Evolutionary conservation across 1,140 invertebrate species (phyloP).

Genomic region (Parapsyche elsis): DNA sequence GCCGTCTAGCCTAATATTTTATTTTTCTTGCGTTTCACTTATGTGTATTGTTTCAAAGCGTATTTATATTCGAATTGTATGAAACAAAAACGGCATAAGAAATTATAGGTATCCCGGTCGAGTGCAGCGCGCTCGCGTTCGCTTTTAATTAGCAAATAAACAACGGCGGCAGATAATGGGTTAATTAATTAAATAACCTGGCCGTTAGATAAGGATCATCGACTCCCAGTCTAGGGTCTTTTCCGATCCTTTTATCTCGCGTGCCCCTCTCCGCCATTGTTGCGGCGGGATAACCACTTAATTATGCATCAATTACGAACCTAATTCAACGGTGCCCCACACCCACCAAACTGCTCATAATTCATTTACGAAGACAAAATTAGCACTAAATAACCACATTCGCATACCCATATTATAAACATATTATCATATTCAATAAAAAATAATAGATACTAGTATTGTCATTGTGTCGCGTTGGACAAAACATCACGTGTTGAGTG

Average conservation of each 20-base stretch:
- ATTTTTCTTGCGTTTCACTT: no score
- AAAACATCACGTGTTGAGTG: neutral
- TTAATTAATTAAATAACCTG: constrained; percentile 34
- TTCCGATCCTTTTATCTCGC: constrained; percentile 23
- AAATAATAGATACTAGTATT: no score
- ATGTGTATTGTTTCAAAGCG: no score
- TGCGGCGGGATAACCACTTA: constrained; percentile 22
- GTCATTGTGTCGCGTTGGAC: no score
- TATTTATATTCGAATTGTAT: no score
- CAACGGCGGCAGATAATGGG: constrained; percentile 20
- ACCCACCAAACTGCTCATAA: constrained; percentile 4
- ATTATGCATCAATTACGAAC: constrained; percentile 29
- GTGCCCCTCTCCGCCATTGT: neutral
- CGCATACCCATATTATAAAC: no score
- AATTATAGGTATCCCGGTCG: neutral
- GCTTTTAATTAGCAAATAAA: constrained; percentile 30
- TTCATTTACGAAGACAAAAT: constrained; percentile 2
- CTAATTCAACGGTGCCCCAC: constrained; percentile 9
- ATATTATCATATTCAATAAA: no score
- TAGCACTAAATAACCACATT: neutral
- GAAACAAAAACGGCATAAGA: neutral
- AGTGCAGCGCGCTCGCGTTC: neutral
- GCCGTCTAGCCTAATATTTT: no score
- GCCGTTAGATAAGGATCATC: constrained; percentile 31
- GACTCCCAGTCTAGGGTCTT: neutral